Conservation (phyloP, 2,797 vertebrate species). For the Amphiprion clarkii region DNA sequence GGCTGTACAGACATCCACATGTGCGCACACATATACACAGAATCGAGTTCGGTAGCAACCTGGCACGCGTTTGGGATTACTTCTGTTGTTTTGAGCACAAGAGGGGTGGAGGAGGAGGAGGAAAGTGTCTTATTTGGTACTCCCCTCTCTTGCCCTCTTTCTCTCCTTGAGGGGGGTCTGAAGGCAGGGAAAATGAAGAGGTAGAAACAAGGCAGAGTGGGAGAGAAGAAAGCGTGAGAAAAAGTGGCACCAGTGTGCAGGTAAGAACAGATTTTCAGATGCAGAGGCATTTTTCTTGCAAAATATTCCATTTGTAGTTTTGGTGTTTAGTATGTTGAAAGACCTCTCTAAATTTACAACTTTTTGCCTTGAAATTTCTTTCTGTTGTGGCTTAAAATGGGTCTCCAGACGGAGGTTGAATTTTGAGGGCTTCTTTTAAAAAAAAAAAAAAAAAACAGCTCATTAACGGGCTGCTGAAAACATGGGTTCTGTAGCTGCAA, state of each 20-base stretch:
- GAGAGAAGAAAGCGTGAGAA: slow-evolving; percentile 54
- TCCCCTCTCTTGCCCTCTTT: slow-evolving; percentile 53
- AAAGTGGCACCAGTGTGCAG: slow-evolving; percentile 60
- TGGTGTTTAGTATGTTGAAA: not conserved
- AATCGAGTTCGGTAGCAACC: slow-evolving; percentile 71
- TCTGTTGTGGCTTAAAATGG: not conserved
- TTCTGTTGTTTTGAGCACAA: slow-evolving; percentile 75
- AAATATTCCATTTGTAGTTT: not conserved
- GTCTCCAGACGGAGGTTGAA: not conserved
- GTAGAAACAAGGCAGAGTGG: slow-evolving; percentile 63
- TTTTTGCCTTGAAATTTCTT: not conserved
- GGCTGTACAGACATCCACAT: slow-evolving; percentile 60
- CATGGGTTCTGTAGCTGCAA: not conserved
- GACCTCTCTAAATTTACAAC: not conserved
- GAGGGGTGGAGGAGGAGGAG: slow-evolving; percentile 47
- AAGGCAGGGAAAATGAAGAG: slow-evolving; percentile 63
- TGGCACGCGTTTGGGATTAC: slow-evolving; percentile 80
- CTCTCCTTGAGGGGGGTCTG: slow-evolving; percentile 59
- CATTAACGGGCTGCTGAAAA: not conserved
- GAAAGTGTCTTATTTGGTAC: slow-evolving; percentile 71
- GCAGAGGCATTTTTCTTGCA: not conserved
- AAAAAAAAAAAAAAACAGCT: not conserved
- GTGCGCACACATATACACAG: slow-evolving; percentile 47
- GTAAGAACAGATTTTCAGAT: slow-evolving; percentile 61
- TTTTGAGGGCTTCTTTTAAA: not conserved